Evolutionary conservation across 2,888 invertebrate species (phyloP).

Genomic region (Pollenia griseotomentosa): DNA sequence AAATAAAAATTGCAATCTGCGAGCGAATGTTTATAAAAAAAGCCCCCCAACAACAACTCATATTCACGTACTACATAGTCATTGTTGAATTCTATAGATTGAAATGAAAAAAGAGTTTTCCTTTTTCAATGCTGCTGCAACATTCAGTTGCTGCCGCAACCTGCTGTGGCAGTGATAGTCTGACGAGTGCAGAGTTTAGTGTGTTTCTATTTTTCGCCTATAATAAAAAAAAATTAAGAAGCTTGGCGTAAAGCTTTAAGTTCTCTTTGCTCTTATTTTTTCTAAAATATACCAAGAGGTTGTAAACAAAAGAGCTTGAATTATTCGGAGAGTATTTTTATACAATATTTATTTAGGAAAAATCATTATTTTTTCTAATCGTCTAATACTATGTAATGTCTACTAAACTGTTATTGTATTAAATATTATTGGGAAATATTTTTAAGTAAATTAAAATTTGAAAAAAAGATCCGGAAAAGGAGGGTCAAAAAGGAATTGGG

Average conservation of each 20-base stretch:
- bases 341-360: constrained; percentile 10
- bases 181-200: constrained; percentile 31
- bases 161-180: not conserved
- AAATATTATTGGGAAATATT: constrained; percentile 10
- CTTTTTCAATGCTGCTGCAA: constrained; percentile 25
- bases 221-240: too few species aligned
- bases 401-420: constrained; percentile 22
- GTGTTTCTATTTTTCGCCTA: not conserved
- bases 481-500: too few species aligned
- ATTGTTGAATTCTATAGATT: constrained; percentile 21
- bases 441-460: not conserved
- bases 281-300: constrained; percentile 12
- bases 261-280: too few species aligned
- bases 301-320: not conserved
- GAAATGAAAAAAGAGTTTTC: constrained; percentile 18
- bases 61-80: constrained; percentile 32
- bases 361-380: constrained; percentile 34
- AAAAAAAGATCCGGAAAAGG: not conserved
- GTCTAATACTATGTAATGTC: constrained; percentile 3
- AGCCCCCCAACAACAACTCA: not conserved
- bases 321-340: not conserved
- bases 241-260: too few species aligned
- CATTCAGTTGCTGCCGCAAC: constrained; percentile 15
- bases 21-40: constrained; percentile 17
- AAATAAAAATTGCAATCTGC: constrained; percentile 54